These are phyloP conservation scores for Microchrysa polita DNA, from an alignment of 2,888 invertebrate species.

Conservation along the genomic window DNA sequence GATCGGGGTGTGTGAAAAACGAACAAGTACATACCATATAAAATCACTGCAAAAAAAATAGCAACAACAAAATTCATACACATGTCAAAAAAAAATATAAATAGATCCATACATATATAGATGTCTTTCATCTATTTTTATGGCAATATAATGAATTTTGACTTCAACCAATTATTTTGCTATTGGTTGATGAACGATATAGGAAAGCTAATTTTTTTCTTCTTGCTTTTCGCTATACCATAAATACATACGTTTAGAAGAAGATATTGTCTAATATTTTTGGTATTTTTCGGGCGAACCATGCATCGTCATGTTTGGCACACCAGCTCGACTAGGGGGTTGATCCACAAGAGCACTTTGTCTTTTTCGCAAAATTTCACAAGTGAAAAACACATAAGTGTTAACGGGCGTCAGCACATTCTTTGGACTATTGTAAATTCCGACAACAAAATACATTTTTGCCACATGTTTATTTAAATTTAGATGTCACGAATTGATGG, in stretches of 20 bases:
- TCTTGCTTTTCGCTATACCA: background rate
- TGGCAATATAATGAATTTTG: conserved; percentile 27
- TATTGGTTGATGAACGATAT: background rate
- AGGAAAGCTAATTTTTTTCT: background rate
- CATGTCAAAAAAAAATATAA: conserved; percentile 29
- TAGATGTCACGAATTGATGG: background rate
- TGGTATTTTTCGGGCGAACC: background rate
- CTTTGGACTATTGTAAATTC: conserved; percentile 7
- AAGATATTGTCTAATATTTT: background rate
- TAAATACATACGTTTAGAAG: too few species aligned
- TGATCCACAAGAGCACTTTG: too few species aligned
- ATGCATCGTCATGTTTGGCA: background rate
- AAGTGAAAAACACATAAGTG: conserved; percentile 16
- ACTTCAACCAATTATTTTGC: conserved; percentile 36
- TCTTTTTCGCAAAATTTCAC: background rate
- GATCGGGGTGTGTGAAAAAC: background rate
- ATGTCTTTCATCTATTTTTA: conserved; percentile 37
- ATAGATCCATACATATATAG: conserved; percentile 18
- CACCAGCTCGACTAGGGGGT: too few species aligned
- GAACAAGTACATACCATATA: background rate
- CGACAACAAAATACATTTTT: background rate
- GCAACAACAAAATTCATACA: conserved; percentile 16
- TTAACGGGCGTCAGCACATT: conserved; percentile 8
- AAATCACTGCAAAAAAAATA: conserved; percentile 13
- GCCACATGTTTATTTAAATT: background rate